A percentile compares a stretch with the other conserved stretches of the same genome.
Conservation (phyloP, 2,113 vertebrate genomes). For the Brachirus orientalis region DNA sequence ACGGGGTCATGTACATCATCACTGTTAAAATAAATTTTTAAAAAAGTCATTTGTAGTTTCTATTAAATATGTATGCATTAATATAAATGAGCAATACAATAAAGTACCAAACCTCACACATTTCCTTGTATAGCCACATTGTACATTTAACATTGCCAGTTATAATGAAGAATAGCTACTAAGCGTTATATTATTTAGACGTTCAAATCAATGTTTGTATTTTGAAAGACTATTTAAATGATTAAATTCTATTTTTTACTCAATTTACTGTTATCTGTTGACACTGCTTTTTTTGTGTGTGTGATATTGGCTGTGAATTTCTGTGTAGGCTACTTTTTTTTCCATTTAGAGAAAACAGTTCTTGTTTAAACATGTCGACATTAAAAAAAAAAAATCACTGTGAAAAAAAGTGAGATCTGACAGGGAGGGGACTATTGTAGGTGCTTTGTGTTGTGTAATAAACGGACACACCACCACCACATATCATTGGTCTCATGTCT, state of each 20-base stretch:
- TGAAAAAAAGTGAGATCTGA: slow-evolving; percentile 77
- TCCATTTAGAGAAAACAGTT: slow-evolving; percentile 70
- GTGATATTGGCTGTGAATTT: slow-evolving; percentile 80
- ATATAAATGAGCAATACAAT: slow-evolving; percentile 87
- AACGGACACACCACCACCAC: slow-evolving; percentile 78
- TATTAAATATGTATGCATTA: slow-evolving; percentile 81
- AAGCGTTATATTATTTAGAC: slow-evolving; percentile 81
- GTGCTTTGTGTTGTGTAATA: slow-evolving; percentile 86
- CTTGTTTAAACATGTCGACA: slow-evolving; percentile 82
- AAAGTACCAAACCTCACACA: slow-evolving; percentile 85
- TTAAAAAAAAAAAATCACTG: slow-evolving; percentile 82
- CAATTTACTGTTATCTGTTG: slow-evolving; percentile 84
- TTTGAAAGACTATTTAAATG: slow-evolving; percentile 87
- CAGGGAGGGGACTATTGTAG: slow-evolving; percentile 80
- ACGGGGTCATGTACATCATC: slow-evolving; percentile 49
- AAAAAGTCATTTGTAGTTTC: slow-evolving; percentile 76
- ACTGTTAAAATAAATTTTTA: slow-evolving; percentile 45
- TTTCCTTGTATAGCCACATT: slow-evolving; percentile 84
- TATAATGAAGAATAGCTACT: slow-evolving; percentile 80
- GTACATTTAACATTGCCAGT: slow-evolving; percentile 83
- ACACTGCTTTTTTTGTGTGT: slow-evolving; percentile 80
- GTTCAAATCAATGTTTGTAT: slow-evolving; percentile 87
- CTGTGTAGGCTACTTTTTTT: slow-evolving; percentile 63
- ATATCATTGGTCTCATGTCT: slow-evolving; percentile 70
- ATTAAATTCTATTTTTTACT: slow-evolving; percentile 90